Conservation (phyloP, 2,113 vertebrate species). For the Erinaceus europaeus region DNA sequence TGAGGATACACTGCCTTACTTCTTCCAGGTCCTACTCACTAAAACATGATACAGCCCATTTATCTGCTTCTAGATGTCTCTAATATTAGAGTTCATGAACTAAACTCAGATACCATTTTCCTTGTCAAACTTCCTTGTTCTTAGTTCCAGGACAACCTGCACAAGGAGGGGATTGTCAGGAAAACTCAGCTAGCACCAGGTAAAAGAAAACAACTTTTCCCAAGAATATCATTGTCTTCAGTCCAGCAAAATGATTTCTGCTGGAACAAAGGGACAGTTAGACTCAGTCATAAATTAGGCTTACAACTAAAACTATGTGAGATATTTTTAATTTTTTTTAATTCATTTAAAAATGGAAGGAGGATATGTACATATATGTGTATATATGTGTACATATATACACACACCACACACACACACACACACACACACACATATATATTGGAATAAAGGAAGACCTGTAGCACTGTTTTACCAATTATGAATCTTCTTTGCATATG, state of each 20-base stretch:
- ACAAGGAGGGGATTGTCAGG: fast-evolving
- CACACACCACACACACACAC: too few relatives aligned
- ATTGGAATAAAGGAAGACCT: too few relatives aligned
- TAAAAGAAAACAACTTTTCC: background rate
- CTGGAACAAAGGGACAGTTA: background rate
- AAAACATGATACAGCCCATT: background rate
- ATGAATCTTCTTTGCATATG: too few relatives aligned
- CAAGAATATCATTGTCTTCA: background rate
- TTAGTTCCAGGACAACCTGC: too few relatives aligned
- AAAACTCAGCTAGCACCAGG: background rate
- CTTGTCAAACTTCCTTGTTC: background rate
- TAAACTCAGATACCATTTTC: background rate
- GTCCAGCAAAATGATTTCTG: background rate
- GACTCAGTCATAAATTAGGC: background rate
- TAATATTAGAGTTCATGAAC: background rate
- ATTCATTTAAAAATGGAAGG: too few relatives aligned
- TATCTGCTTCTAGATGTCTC: background rate
- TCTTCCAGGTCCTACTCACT: background rate
- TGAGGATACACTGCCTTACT: background rate
- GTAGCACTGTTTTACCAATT: too few relatives aligned
- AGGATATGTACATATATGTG: too few relatives aligned
- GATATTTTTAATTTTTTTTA: too few relatives aligned
- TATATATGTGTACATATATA: too few relatives aligned
- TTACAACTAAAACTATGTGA: background rate
- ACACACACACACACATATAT: too few relatives aligned